phyloP scores from a whole-genome alignment of 1,140 invertebrate species.

The Neelides sp. region DNA sequence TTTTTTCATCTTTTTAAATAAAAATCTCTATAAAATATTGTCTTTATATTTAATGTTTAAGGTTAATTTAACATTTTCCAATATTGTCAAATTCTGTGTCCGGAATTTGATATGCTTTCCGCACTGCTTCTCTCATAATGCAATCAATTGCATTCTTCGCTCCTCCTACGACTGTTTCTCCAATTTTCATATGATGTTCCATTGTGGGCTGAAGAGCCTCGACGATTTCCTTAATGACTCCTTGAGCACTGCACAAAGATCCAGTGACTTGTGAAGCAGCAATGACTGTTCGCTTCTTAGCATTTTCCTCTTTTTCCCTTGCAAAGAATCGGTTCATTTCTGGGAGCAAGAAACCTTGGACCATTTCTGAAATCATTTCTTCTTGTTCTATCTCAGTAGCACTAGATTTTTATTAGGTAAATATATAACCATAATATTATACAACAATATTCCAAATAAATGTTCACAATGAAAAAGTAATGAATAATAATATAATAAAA shows the following conservation, averaged over 20 bases:
- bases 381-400: slow-evolving; percentile 41
- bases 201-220: slow-evolving; percentile 4
- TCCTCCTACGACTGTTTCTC: slow-evolving; percentile 6
- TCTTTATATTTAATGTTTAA: too few species aligned
- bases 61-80: too few species aligned
- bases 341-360: slow-evolving; percentile 49
- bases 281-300: slow-evolving; percentile 11
- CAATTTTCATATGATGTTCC: slow-evolving; percentile 2
- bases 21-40: too few species aligned
- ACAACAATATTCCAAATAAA: too few species aligned
- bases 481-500: not conserved
- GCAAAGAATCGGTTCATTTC: slow-evolving; percentile 38
- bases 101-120: too few species aligned
- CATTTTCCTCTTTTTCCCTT: not conserved
- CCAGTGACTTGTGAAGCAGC: slow-evolving; percentile 17
- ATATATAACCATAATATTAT: slow-evolving; percentile 4
- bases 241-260: slow-evolving; percentile 10
- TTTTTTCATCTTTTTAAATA: too few species aligned
- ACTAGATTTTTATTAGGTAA: slow-evolving; percentile 20
- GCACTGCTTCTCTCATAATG: slow-evolving; percentile 19
- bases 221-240: slow-evolving; percentile 11
- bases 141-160: slow-evolving; percentile 3
- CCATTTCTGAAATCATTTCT: slow-evolving; percentile 47
- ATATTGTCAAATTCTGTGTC: too few species aligned
- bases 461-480: slow-evolving; percentile 2